Base-by-base conservation (phyloP, 2,797 vertebrate species). In the Limnodromus scolopaceus region DNA sequence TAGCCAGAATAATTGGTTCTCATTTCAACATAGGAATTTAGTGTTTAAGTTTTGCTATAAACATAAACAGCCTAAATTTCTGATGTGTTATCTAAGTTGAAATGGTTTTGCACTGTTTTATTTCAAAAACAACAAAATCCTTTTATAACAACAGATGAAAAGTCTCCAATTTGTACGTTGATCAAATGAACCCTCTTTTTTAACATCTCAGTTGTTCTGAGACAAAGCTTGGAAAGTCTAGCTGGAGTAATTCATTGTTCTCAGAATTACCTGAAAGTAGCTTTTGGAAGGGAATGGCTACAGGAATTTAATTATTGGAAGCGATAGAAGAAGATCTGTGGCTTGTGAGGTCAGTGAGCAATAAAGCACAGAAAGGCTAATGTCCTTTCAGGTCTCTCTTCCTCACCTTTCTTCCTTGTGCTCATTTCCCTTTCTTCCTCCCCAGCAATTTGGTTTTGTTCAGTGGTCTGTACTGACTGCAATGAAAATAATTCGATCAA, bases 401-500 rank as follows among this genome's bases (percentile, higher is more conserved):
- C 13, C 46, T 38, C 6, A 9, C 3, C 4, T 72, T 92, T 87
- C 9, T 41, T 92, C 16, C 13, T 65, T 54, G 27, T 60, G 49
- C 19, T 77, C 27, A 51, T 87, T 93, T 94, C 20, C 11, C 6
- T 83, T 91, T 74, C 36, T 77, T 32, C 51, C 71, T 91, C 19
- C 32, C 30, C 54, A n/a, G 28, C 13, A 70, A 75, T 92, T 86
- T 80, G 16, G 19, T 94, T 90, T 93, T 86, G 58, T 86, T 93
- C 94, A 93, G 60, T 74, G 51, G 28, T 79, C 61, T 82, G 61
- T 71, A 78, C 25, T 49, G 57, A 54, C 34, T 92, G 30, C 43
- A 64, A 8, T 88, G 84, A 82, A 89, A 93, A 63, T 36, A 92
- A 92, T 77, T 85, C 92, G 30, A 93, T 88, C 70, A 90, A 85